Conservation (phyloP, 2,113 vertebrate genomes). For the Menura novaehollandiae region DNA sequence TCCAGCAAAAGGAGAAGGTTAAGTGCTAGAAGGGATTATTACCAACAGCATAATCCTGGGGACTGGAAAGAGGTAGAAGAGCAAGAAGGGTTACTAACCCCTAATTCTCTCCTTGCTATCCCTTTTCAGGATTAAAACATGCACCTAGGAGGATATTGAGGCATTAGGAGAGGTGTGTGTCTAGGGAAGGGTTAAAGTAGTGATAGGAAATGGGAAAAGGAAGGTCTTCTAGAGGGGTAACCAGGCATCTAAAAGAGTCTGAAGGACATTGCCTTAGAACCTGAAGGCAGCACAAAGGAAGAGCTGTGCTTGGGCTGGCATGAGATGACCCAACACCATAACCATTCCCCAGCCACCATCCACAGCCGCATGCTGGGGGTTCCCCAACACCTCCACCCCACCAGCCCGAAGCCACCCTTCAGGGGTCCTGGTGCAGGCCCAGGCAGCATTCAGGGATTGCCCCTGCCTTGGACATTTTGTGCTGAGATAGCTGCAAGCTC, state of each 20-base stretch:
- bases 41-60: background rate
- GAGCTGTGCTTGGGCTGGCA: background rate
- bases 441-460: background rate
- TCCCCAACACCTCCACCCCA: background rate
- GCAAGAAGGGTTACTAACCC: background rate
- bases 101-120: background rate
- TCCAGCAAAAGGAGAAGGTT: background rate
- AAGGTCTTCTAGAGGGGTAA: background rate
- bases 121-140: background rate
- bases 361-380: accelerated
- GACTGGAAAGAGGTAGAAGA: background rate
- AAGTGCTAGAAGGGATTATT: background rate
- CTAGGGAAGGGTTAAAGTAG: background rate
- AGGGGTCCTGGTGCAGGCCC: background rate
- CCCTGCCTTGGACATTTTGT: background rate
- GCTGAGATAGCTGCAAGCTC: background rate
- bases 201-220: background rate
- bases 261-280: background rate
- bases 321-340: background rate
- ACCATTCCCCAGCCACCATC: background rate
- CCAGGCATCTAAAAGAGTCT: background rate
- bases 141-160: background rate
- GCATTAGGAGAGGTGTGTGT: background rate
- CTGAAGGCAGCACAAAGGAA: background rate
- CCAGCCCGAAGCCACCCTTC: background rate